Base-by-base conservation (phyloP, 2,888 invertebrate genomes). In the Drosophila peninsularis region DNA sequence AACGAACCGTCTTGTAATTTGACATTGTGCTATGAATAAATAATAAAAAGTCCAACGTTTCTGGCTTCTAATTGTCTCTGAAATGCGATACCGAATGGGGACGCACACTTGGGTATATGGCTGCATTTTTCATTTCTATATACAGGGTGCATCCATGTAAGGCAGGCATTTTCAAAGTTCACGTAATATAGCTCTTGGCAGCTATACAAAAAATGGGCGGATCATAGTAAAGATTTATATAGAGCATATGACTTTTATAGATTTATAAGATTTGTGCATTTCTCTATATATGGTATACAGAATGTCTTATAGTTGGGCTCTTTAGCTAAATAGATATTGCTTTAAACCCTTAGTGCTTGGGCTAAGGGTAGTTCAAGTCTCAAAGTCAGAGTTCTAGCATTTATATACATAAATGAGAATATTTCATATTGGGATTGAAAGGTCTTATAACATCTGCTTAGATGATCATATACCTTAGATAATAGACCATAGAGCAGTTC, bases 11-110 rank as follows among this genome's bases (percentile, higher is more conserved):
- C 41, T 47, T 64, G 9, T 64, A 68, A 64, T 60, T 61, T 32
- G 42, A 42, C 54, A n/a, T 36, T 11, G 47, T 36, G 42, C 49
- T 24, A 49, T 75, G 47, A 78, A 75, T 78, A 69, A 75, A 56
- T 73, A 61, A 75, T 72, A 30, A 11, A 47, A 56, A 67, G 37
- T 30, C n/a, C 69, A 52, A 17, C 39, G 30, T 52, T 49, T 34
- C 27, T n/a, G 42, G 55, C 47, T 36, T 50, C 44, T 53, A 61
- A 70, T 57, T 50, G 77, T 62, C 54, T 55, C 39, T 34, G 44
- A 41, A 60, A 37, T 34, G 36, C 50, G 50, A 71, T 45, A 55
- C 44, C 55, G 14, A 67, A 42, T 74, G 37, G 34, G 37, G 36
- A 45, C 42, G 32, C 39, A 49, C 45, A 54, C 39, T 50, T 21